phyloP scores from a whole-genome alignment of 2,113 vertebrate genomes.

The Notiomystis cincta region DNA sequence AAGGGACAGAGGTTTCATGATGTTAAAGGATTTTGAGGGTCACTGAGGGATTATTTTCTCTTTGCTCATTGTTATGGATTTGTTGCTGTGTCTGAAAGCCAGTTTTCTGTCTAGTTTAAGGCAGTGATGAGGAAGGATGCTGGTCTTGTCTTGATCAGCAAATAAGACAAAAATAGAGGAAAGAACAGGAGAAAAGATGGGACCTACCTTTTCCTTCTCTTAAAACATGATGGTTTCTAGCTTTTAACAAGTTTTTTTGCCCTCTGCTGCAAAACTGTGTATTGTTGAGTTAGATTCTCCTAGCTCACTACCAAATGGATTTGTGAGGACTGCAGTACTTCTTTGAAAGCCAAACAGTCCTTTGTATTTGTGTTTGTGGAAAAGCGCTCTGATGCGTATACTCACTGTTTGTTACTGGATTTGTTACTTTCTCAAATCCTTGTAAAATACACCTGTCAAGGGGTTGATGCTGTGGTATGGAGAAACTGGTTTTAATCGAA shows the following conservation, averaged over 20 bases:
- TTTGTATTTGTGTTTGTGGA: not conserved
- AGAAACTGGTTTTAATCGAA: not conserved
- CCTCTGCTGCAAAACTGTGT: not conserved
- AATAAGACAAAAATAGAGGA: not conserved
- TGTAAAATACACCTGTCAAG: not conserved
- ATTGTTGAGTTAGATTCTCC: not conserved
- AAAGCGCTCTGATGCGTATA: not conserved
- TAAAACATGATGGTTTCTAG: not conserved
- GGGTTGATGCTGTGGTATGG: not conserved
- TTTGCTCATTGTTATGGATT: not conserved
- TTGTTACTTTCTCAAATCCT: not conserved
- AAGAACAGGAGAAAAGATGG: not conserved
- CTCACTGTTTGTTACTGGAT: not conserved
- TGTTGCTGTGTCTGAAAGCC: not conserved
- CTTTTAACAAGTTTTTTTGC: not conserved
- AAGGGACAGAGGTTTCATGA: not conserved
- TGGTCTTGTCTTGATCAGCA: not conserved
- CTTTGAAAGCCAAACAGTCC: not conserved
- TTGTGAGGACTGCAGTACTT: not conserved
- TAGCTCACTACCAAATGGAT: not conserved
- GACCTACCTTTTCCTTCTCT: not conserved
- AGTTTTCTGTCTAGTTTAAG: not conserved
- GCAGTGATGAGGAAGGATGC: not conserved
- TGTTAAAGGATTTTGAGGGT: not conserved
- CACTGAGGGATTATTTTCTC: not conserved